Conservation (phyloP, 2,888 invertebrate genomes). For the Aspidiotus rigidus region DNA sequence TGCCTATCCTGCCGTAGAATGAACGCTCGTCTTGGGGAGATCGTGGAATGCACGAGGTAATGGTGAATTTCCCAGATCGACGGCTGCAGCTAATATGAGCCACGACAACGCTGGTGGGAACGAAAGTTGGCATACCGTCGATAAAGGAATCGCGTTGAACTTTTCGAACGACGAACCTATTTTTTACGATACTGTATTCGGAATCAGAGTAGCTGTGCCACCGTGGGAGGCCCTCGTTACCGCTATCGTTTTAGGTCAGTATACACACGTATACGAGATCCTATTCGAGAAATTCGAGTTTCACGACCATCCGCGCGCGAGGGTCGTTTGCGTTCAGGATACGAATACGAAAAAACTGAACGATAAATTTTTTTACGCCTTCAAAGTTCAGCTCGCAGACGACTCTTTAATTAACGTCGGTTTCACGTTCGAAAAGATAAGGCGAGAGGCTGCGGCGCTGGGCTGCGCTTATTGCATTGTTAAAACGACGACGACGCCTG, state of each 20-base stretch:
- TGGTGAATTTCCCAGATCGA: constrained; percentile 10
- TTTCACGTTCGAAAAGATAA: too few species aligned
- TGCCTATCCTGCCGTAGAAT: neutral
- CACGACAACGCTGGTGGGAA: neutral
- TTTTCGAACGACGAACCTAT: neutral
- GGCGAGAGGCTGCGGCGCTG: too few species aligned
- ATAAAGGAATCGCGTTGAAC: constrained; percentile 6
- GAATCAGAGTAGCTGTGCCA: constrained; percentile 22
- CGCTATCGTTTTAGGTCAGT: constrained; percentile 18
- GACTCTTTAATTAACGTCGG: too few species aligned
- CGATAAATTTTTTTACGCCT: too few species aligned
- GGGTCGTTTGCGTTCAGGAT: too few species aligned
- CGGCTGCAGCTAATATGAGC: constrained; percentile 22
- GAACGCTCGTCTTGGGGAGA: neutral
- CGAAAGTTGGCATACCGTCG: constrained; percentile 7
- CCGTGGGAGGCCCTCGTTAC: constrained; percentile 20
- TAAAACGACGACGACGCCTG: too few species aligned
- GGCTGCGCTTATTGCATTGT: too few species aligned
- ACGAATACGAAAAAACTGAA: too few species aligned
- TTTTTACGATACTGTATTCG: constrained; percentile 6
- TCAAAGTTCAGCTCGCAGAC: too few species aligned
- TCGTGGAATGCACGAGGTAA: neutral
- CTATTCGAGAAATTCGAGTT: too few species aligned
- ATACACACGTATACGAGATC: neutral
- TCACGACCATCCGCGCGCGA: too few species aligned